phyloP scores from a whole-genome alignment of 2,113 vertebrate species.

The Rhodinocichla rosea region DNA sequence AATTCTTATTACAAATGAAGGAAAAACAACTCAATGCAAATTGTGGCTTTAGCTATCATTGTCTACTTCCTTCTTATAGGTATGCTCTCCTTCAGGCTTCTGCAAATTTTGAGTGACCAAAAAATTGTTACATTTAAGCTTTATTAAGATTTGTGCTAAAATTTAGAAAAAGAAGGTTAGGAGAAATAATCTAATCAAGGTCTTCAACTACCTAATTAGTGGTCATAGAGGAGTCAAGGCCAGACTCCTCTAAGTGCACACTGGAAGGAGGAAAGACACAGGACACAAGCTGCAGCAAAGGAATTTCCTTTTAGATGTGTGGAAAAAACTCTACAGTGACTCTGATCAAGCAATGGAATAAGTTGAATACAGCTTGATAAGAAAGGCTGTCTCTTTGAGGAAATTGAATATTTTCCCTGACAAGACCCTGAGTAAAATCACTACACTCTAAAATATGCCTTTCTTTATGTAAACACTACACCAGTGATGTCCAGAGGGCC shows the following conservation, averaged over 20 bases:
- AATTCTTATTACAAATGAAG: not conserved
- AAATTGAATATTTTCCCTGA: not conserved
- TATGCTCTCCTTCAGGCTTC: not conserved
- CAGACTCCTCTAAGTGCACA: not conserved
- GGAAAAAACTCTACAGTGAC: not conserved
- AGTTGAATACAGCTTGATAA: not conserved
- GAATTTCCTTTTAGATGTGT: not conserved
- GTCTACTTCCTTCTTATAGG: not conserved
- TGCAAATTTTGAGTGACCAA: not conserved
- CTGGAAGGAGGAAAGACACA: not conserved
- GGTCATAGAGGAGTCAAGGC: not conserved
- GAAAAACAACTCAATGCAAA: not conserved
- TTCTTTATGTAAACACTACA: not conserved
- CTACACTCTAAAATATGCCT: not conserved
- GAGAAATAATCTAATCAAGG: not conserved
- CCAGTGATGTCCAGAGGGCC: not conserved
- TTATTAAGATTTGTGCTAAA: not conserved
- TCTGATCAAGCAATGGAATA: not conserved
- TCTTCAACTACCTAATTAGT: not conserved
- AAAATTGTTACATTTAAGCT: not conserved
- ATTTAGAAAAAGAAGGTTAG: not conserved
- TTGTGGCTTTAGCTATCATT: not conserved
- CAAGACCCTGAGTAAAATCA: not conserved
- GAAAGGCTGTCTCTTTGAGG: not conserved
- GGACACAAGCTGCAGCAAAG: not conserved